Evolutionary conservation across 2,888 invertebrate species (phyloP).

Genomic region (Hirudinaria manillensis): DNA sequence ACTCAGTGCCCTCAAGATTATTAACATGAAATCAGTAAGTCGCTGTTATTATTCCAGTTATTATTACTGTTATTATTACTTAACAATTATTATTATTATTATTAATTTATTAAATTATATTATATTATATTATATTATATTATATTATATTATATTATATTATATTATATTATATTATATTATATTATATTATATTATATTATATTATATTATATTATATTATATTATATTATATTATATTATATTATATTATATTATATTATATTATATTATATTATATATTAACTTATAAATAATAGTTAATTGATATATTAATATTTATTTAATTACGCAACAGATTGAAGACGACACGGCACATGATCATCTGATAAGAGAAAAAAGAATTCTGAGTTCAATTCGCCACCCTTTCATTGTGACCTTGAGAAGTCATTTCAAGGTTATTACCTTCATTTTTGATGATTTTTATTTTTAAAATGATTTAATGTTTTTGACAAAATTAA

Average conservation of each 20-base stretch:
- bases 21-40: not conserved
- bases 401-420: conserved; percentile 21
- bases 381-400: conserved; percentile 18
- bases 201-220: too few relatives aligned
- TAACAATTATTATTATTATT: too few relatives aligned
- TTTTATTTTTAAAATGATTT: not conserved
- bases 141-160: too few relatives aligned
- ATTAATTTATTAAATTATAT: too few relatives aligned
- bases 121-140: too few relatives aligned
- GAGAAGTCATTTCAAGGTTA: not conserved
- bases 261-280: too few relatives aligned
- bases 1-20: not conserved
- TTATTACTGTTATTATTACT: too few relatives aligned
- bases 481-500: not conserved
- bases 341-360: not conserved
- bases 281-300: not conserved
- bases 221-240: too few relatives aligned
- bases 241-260: too few relatives aligned
- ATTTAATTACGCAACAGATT: not conserved
- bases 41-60: too few relatives aligned
- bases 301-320: not conserved
- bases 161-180: too few relatives aligned
- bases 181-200: too few relatives aligned
- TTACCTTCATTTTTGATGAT: not conserved
- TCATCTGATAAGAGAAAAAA: conserved; percentile 19